A percentile compares a stretch with the other conserved stretches of the same genome.
Evolutionary conservation across 2,888 invertebrate species (phyloP).

Genomic region (Cylloceria caligata): DNA sequence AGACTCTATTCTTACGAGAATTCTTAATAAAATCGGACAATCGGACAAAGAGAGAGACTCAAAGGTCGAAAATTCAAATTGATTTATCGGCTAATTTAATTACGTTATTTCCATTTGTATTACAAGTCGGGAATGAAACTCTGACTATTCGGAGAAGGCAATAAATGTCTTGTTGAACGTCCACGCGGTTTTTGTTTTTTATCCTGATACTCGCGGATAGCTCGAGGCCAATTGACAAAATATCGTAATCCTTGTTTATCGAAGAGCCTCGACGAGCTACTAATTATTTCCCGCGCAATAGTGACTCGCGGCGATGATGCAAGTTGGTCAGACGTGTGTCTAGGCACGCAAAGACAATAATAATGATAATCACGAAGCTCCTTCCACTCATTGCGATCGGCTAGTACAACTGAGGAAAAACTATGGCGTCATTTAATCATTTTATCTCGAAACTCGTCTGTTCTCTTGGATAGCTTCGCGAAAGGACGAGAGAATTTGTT

Average conservation of each 20-base stretch:
- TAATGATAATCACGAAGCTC: slow-evolving; percentile 9
- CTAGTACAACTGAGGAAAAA: slow-evolving; percentile 8
- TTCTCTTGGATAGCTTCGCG: neutral
- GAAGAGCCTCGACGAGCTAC: slow-evolving; percentile 11
- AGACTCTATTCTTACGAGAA: neutral
- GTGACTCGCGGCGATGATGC: neutral
- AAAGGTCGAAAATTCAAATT: slow-evolving; percentile 20
- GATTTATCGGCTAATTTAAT: slow-evolving; percentile 26
- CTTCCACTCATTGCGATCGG: neutral
- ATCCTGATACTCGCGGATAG: neutral
- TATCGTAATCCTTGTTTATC: neutral
- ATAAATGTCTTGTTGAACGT: neutral
- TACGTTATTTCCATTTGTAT: too few relatives aligned
- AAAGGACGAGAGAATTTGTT: slow-evolving; percentile 24
- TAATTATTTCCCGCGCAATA: slow-evolving; percentile 48
- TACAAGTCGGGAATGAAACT: neutral
- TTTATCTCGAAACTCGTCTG: neutral
- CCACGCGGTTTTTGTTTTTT: neutral
- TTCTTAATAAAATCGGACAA: neutral
- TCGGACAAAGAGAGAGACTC: neutral
- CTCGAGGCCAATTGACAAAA: slow-evolving; percentile 15
- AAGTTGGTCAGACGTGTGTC: neutral
- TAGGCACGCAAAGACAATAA: neutral
- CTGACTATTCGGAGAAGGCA: neutral
- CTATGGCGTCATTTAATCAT: slow-evolving; percentile 28